These are phyloP conservation scores for Aphis gossypii DNA, from an alignment of 1,140 invertebrate species.

Conservation along the genomic window DNA sequence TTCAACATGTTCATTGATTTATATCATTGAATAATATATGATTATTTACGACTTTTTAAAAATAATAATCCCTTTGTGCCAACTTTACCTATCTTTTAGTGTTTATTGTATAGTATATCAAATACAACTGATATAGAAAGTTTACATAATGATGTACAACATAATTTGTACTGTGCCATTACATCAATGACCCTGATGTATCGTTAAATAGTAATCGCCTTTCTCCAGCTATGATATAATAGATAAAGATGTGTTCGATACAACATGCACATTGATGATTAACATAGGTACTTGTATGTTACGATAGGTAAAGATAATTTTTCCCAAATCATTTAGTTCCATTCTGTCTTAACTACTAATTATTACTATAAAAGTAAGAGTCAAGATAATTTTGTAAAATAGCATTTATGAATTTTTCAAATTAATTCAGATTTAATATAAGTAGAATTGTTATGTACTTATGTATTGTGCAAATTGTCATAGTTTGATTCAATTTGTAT, in stretches of 20 bases:
- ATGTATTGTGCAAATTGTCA: no score
- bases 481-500: no score
- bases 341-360: not conserved
- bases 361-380: not conserved
- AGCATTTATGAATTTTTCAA: not conserved
- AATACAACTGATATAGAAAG: slow-evolving; percentile 41
- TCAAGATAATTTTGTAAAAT: not conserved
- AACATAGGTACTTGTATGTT: not conserved
- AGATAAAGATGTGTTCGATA: not conserved
- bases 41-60: not conserved
- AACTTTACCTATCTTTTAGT: not conserved
- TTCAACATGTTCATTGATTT: not conserved
- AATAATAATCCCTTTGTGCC: not conserved
- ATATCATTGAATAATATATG: not conserved
- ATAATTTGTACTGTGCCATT: slow-evolving; percentile 14
- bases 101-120: not conserved
- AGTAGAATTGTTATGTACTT: no score
- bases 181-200: slow-evolving; percentile 49
- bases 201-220: slow-evolving; percentile 34
- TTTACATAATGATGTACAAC: slow-evolving; percentile 22
- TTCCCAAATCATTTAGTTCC: not conserved
- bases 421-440: not conserved
- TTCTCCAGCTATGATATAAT: slow-evolving; percentile 54
- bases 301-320: not conserved
- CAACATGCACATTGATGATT: not conserved